These are phyloP conservation scores for Nyctereutes procyonoides DNA, from an alignment of 2,113 vertebrate species.

Conservation along the genomic window DNA sequence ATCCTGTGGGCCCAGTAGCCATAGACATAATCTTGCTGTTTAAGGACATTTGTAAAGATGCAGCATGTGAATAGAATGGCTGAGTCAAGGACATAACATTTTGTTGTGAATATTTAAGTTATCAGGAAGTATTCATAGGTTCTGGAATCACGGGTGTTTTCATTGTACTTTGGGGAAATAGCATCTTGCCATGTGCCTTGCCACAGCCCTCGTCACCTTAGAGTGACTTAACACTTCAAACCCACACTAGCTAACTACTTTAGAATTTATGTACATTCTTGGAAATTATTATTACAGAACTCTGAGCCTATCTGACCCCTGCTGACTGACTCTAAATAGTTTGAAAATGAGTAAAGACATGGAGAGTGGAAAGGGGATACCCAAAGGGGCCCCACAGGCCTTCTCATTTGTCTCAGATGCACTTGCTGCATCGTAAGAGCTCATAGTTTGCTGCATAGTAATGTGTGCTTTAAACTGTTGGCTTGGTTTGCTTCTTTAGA, in stretches of 20 bases:
- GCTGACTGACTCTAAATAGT: not conserved
- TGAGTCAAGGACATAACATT: not conserved
- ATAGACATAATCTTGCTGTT: not conserved
- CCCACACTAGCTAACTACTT: not conserved
- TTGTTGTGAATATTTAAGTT: not conserved
- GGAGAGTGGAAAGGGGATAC: not conserved
- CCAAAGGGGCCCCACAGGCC: not conserved
- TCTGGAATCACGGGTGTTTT: not conserved
- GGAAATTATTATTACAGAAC: not conserved
- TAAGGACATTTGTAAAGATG: not conserved
- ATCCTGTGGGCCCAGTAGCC: not conserved
- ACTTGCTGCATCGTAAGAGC: not conserved
- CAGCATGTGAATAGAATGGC: not conserved
- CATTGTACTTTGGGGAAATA: not conserved
- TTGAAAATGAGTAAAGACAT: not conserved
- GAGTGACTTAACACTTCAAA: not conserved
- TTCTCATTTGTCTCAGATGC: constrained; percentile 24
- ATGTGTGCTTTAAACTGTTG: not conserved
- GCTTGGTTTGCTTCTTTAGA: constrained; percentile 42
- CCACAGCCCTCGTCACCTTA: not conserved
- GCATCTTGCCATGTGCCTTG: not conserved
- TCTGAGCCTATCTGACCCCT: not conserved
- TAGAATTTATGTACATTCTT: constrained; percentile 5
- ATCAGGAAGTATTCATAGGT: not conserved
- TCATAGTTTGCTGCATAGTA: not conserved